These are phyloP conservation scores for Octopus sinensis DNA, from an alignment of 1,140 invertebrate species.

Conservation along the genomic window DNA sequence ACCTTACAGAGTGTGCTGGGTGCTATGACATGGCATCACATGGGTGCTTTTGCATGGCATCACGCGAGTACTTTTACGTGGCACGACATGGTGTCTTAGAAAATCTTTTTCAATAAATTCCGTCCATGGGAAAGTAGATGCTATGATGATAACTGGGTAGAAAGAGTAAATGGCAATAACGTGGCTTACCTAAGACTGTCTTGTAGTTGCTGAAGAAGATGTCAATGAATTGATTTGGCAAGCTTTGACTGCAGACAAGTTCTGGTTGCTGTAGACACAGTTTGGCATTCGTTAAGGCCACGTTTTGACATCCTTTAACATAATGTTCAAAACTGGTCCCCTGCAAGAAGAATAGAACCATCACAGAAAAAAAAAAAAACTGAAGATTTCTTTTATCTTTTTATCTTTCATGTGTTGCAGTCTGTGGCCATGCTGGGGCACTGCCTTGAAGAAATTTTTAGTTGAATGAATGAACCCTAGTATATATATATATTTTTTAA, in stretches of 20 bases:
- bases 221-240: constrained; percentile 43
- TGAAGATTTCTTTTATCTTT: not conserved
- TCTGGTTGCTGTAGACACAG: constrained; percentile 50
- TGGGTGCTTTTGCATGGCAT: not conserved
- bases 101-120: not conserved
- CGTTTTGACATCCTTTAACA: constrained; percentile 34
- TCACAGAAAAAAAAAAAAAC: not conserved
- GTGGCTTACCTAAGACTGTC: constrained; percentile 19
- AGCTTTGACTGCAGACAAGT: constrained; percentile 41
- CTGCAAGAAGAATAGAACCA: not conserved
- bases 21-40: no score
- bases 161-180: not conserved
- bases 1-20: no score
- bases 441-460: not conserved
- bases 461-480: not conserved
- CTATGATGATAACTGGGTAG: constrained; percentile 3
- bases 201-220: constrained; percentile 40
- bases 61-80: not conserved
- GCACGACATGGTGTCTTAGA: not conserved
- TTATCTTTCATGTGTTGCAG: not conserved
- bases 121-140: not conserved
- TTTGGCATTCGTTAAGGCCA: constrained; percentile 49
- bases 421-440: not conserved
- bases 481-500: constrained; percentile 4
- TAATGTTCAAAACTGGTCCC: constrained; percentile 20